Conservation (phyloP, 2,888 invertebrate genomes). For the Gasteruption jaculator region DNA sequence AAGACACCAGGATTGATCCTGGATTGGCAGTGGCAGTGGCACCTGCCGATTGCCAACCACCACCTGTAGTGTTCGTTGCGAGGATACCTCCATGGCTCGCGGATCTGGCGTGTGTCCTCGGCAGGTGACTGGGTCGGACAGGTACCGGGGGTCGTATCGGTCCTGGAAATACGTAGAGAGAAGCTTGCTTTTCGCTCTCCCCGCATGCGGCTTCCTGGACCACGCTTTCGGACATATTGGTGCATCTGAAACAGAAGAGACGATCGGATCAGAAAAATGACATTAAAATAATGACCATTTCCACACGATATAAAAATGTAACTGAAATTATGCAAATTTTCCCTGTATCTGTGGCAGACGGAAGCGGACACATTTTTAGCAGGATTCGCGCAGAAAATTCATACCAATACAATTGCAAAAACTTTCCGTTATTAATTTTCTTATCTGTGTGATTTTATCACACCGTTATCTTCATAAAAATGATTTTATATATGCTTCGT, state of each 20-base stretch:
- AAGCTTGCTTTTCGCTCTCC: slow-evolving; percentile 40
- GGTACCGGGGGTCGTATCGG: slow-evolving; percentile 34
- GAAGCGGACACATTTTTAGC: too few species aligned
- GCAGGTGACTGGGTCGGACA: slow-evolving; percentile 16
- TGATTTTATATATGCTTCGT: too few species aligned
- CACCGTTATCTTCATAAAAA: too few species aligned
- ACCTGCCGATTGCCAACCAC: slow-evolving; percentile 25
- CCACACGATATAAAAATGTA: too few species aligned
- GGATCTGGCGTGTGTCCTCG: slow-evolving; percentile 67
- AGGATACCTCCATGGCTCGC: slow-evolving; percentile 79
- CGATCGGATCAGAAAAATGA: too few species aligned
- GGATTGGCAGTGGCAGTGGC: slow-evolving; percentile 11
- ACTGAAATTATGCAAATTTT: too few species aligned
- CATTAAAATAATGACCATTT: too few species aligned
- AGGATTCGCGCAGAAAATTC: too few species aligned
- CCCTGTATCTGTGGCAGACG: too few species aligned
- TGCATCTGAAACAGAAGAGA: slow-evolving; percentile 63
- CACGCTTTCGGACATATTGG: slow-evolving; percentile 67
- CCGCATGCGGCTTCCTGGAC: slow-evolving; percentile 53
- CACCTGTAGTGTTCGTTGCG: slow-evolving; percentile 45
- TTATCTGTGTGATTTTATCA: too few species aligned
- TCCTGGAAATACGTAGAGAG: slow-evolving; percentile 45
- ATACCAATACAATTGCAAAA: too few species aligned
- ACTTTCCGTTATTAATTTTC: too few species aligned
- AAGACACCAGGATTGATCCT: slow-evolving; percentile 14